phyloP scores from a whole-genome alignment of 2,113 vertebrate species.

The Danio rerio region GRCz12tu NC_133184.1:1896001-1896500 shows the following conservation, averaged over 20 bases:
- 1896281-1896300: conserved; percentile 6
- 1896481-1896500: no score
- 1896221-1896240: neutral
- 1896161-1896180: conserved; percentile 79
- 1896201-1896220: neutral
- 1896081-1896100: conserved; percentile 84
- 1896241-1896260: conserved; percentile 17
- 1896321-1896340: conserved; percentile 14
- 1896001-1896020: conserved; percentile 90
- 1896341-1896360: conserved; percentile 53
- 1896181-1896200: conserved; percentile 69
- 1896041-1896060: conserved; percentile 85
- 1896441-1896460: no score
- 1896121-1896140: conserved; percentile 81
- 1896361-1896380: neutral
- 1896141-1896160: conserved; percentile 78
- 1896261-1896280: conserved; percentile 56
- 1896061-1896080: conserved; percentile 88
- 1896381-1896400: no score
- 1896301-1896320: conserved; percentile 64
- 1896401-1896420: no score
- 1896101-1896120: conserved; percentile 88
- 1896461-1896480: no score
- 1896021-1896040: conserved; percentile 84
- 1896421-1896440: no score